Percentiles rank a stretch among this genome's conserved stretches.
Conservation (phyloP, 2,888 invertebrate genomes). For the Cryptocephalus moraei region DNA sequence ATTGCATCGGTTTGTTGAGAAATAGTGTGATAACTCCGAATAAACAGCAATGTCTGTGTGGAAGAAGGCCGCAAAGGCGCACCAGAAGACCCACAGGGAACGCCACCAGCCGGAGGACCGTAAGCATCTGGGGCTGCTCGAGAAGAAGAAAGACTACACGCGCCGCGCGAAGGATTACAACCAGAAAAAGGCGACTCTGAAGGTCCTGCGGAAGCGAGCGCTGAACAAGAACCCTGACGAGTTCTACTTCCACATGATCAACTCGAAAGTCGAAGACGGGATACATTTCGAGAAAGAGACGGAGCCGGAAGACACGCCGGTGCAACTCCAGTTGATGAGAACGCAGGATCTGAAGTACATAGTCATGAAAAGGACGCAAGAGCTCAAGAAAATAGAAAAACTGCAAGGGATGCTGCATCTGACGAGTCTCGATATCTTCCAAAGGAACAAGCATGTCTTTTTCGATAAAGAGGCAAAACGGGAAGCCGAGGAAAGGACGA, state of each 20-base stretch:
- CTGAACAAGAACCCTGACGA: slow-evolving; percentile 95
- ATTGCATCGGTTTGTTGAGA: too few relatives aligned
- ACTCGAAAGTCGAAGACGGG: slow-evolving; percentile 58
- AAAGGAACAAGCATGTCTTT: slow-evolving; percentile 67
- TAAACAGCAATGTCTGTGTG: slow-evolving; percentile 73
- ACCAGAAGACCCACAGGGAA: slow-evolving; percentile 76
- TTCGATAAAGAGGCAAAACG: slow-evolving; percentile 66
- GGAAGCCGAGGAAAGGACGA: slow-evolving; percentile 47
- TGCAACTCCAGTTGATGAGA: slow-evolving; percentile 81
- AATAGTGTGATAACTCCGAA: neutral
- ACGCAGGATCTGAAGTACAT: slow-evolving; percentile 89
- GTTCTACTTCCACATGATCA: slow-evolving; percentile 96
- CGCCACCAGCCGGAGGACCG: slow-evolving; percentile 74
- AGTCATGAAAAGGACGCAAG: slow-evolving; percentile 73
- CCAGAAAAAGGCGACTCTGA: slow-evolving; percentile 72
- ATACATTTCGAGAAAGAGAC: slow-evolving; percentile 58
- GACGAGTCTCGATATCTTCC: slow-evolving; percentile 59
- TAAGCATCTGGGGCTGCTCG: slow-evolving; percentile 68
- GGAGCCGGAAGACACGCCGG: slow-evolving; percentile 64
- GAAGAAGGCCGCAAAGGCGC: slow-evolving; percentile 78
- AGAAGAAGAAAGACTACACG: slow-evolving; percentile 84
- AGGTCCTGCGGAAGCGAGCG: slow-evolving; percentile 73
- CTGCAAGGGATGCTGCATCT: slow-evolving; percentile 73
- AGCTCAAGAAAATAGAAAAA: slow-evolving; percentile 65
- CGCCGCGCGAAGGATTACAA: slow-evolving; percentile 69